Base-by-base conservation (phyloP, 2,113 vertebrate species). In the Elaphurus davidianus region DNA sequence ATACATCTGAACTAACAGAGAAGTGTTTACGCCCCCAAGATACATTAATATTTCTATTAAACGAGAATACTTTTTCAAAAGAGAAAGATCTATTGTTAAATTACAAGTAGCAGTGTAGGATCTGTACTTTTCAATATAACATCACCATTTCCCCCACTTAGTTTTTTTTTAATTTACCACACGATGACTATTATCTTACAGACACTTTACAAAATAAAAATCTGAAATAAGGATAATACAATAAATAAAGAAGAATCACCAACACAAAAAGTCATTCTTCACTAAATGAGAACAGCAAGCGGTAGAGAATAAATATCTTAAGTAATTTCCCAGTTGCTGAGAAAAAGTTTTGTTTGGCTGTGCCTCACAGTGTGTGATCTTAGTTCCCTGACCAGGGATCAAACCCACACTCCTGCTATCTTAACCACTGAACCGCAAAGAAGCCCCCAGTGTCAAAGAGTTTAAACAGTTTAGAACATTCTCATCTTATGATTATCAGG, bases 191-290 rank as follows among this genome's bases (percentile, higher is more conserved):
- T 78, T 95, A 47, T n/a, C 43, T 78, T 30, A 74, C 4, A 93
- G 28, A 90, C 19, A 33, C 54, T 76, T 96, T 8, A 76, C 59
- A 87, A 87, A 95, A 11, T 60, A 55, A 90, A 93, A 93, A 71
- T 33, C 59, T 54, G 57, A 76, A 87, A 36, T 36, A 87, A 54
- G 36, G 67, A 62, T 21, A 82, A 60, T 21, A 81, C 10, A 71
- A 40, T 55, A 79, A 57, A 71, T 28, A 88, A 50, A 88, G 74
- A 84, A 67, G 43, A 79, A 47, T 78, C 33, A 84, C 2, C 89
- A 55, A 59, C 36, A 90, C 36, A 47, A 25, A 94, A 90, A 62
- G 25, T 8, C 59, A 91, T 76, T 90, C 88, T 64, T 30, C 55
- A 89, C 36, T 50, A 76, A 28, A 91, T 88, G 17, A 91, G 25